These are phyloP conservation scores for Aleiodes sp. DNA, from an alignment of 1,140 invertebrate species.

Conservation along the genomic window DNA sequence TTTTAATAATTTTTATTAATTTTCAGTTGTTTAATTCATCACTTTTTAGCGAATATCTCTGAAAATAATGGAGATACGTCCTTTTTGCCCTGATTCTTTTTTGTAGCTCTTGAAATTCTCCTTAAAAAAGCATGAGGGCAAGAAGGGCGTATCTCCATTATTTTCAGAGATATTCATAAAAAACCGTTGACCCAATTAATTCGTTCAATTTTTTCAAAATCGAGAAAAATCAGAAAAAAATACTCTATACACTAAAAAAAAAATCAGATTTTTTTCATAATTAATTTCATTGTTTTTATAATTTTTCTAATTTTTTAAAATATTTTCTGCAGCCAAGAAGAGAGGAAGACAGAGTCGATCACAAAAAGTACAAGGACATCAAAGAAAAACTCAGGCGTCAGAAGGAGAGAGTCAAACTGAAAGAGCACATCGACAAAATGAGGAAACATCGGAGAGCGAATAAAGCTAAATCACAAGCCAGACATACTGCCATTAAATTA, in stretches of 20 bases:
- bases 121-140: too few species aligned
- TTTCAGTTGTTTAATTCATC: neutral
- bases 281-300: slow-evolving; percentile 22
- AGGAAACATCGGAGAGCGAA: slow-evolving; percentile 60
- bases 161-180: too few species aligned
- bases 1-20: slow-evolving; percentile 31
- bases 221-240: too few species aligned
- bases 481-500: slow-evolving; percentile 53
- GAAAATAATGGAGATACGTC: too few species aligned
- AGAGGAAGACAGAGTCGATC: slow-evolving; percentile 78
- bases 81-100: too few species aligned
- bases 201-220: too few species aligned
- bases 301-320: neutral
- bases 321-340: slow-evolving; percentile 72
- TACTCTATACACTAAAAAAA: too few species aligned
- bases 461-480: slow-evolving; percentile 56
- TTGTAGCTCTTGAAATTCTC: too few species aligned
- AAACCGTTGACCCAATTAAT: too few species aligned
- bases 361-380: slow-evolving; percentile 79
- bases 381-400: slow-evolving; percentile 79
- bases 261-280: slow-evolving; percentile 28
- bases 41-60: too few species aligned
- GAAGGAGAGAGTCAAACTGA: slow-evolving; percentile 70
- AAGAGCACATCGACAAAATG: slow-evolving; percentile 60
- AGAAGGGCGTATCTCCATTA: too few species aligned